These are phyloP conservation scores for Campylomormyrus numenius DNA, from an alignment of 2,113 vertebrate species.

Conservation along the genomic window DNA sequence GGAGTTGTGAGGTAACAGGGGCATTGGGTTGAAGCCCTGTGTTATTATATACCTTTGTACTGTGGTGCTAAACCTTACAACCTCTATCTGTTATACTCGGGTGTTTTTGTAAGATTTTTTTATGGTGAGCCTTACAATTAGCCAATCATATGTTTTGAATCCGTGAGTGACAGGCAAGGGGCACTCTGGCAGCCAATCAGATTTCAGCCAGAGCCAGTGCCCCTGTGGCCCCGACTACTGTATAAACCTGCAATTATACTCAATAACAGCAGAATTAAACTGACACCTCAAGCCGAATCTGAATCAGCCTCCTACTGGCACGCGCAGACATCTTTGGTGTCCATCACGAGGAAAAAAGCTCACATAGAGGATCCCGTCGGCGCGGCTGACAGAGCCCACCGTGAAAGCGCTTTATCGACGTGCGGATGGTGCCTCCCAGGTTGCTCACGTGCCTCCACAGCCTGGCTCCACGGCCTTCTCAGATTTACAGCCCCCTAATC, in stretches of 20 bases:
- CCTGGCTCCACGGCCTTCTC: not conserved
- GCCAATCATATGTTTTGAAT: not conserved
- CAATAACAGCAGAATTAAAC: not conserved
- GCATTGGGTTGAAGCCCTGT: not conserved
- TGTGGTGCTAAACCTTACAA: not conserved
- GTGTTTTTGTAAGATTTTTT: not conserved
- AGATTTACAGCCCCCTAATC: constrained; percentile 8
- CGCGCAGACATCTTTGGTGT: not conserved
- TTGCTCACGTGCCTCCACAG: not conserved
- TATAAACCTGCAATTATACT: not conserved
- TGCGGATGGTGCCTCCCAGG: not conserved
- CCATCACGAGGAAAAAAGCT: not conserved
- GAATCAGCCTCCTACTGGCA: not conserved
- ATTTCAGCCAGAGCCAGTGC: not conserved
- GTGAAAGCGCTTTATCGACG: not conserved
- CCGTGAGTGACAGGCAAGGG: not conserved
- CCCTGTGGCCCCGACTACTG: not conserved
- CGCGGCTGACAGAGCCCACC: not conserved
- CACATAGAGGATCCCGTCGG: not conserved
- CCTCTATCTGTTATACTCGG: not conserved
- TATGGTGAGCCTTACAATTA: not conserved
- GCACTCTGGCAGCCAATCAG: not conserved
- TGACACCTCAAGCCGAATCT: not conserved
- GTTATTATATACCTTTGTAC: not conserved
- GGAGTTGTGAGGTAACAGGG: not conserved